Base-by-base conservation (phyloP, 1,140 invertebrate genomes). In the Cylas formicarius region DNA sequence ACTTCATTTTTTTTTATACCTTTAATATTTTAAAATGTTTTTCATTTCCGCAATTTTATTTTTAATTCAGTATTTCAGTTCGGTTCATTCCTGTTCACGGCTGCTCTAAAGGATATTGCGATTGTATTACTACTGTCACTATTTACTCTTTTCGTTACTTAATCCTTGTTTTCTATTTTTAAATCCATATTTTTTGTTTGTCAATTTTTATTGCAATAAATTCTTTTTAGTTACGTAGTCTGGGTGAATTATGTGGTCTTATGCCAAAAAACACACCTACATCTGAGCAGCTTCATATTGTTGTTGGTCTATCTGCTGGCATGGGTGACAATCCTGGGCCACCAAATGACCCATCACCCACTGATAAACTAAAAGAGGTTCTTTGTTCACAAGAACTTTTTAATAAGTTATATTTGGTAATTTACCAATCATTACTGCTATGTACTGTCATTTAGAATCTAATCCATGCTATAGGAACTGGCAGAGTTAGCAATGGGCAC, bases 401-500 rank as follows among this genome's bases (percentile, higher is more conserved):
- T 64, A 81, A 86, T 53, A 87, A 86, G 61, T 83, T 91, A 52
- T 97, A 96, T 62, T 67, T 97, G 43, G 80, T 81, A 68, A 68
- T 59, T 60, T 23, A 10, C 31, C 9, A n/a, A n/a, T n/a, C n/a
- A n/a, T n/a, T n/a, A n/a, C n/a, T n/a, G n/a, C n/a, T 34, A 13
- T 5, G 26, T 10, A 42, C 31, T 39, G 10, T 29, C 20, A 9
- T 28, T 40, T 24, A 14, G 41, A 4, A 18, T 20, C n/a, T 28
- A 35, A 13, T 16, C 18, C 4, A 21, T 44, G 38, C 52, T 52
- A 33, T 51, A 79, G 76, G 92, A 96, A 66, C 69, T 97, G 28
- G 87, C 90, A 6, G 94, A 97, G 68, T 69, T 96, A 44, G 90
- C 92, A 1, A 94, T 96, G 78, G 90, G 92, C 28, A 97, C 92